Percentiles rank a stretch among this genome's conserved stretches.
phyloP scores from a whole-genome alignment of 2,888 invertebrate species.

The Galeopsomyia nigrocyanea region DNA sequence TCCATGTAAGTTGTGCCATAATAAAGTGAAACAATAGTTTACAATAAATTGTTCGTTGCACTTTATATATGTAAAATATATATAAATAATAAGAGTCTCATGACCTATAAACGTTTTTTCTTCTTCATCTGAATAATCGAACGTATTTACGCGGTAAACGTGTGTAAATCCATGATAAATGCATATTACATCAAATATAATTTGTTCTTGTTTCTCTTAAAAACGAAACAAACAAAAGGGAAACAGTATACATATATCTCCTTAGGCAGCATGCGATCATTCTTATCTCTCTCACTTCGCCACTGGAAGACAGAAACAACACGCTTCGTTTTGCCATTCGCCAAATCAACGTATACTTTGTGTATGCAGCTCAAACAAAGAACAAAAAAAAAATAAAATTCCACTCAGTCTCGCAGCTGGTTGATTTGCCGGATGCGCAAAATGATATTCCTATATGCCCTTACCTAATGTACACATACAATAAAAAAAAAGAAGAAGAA shows the following conservation, averaged over 20 bases:
- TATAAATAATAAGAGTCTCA: constrained; percentile 43
- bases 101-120: neutral
- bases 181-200: constrained; percentile 24
- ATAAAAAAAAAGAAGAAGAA: constrained; percentile 29
- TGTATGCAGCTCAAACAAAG: neutral
- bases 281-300: constrained; percentile 13
- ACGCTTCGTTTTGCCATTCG: constrained; percentile 22
- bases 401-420: constrained; percentile 5
- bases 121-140: constrained; percentile 8
- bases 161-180: constrained; percentile 20
- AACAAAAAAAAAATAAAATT: neutral
- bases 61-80: constrained; percentile 44
- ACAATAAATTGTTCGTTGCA: constrained; percentile 42
- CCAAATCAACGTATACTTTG: constrained; percentile 11
- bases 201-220: neutral
- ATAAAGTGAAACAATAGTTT: constrained; percentile 45
- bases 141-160: neutral
- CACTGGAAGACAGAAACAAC: constrained; percentile 45
- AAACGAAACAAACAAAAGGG: constrained; percentile 12
- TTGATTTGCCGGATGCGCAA: constrained; percentile 23
- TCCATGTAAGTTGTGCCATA: constrained; percentile 46
- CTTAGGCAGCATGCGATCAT: constrained; percentile 9
- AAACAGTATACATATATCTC: constrained; percentile 9
- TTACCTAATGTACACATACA: constrained; percentile 41
- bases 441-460: constrained; percentile 16